Evolutionary conservation across 2,888 invertebrate species (phyloP), one percentile per base, ranked within the genome.

Genomic region (Archips xylosteana): DNA sequence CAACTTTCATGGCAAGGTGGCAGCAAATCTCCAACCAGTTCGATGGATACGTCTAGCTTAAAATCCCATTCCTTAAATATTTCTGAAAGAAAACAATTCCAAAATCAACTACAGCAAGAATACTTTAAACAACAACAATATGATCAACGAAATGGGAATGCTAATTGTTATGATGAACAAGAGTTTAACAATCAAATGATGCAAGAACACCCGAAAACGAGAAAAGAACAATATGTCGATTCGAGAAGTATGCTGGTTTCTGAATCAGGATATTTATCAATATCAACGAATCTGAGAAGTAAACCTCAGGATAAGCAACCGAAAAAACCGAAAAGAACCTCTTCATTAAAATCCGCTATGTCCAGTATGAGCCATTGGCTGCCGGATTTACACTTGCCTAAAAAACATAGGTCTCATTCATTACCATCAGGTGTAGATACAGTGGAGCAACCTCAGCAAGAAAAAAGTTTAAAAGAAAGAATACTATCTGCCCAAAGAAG

Each of bases 351-450:
- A 89, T 96, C 96, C 61, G 97, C 97, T 0, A 97, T 97, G 96
- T 97, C 95, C 82, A 97, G 97, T 0, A 96, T 97, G 83, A 97
- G 96, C 82, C 96, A 96, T 77, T 97, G 98, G 96, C 88, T 98
- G 70, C 98, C 98, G 0, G 98, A 97, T 86, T 91, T 97, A 75
- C 97, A 97, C 87, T 92, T 98, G 68, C 95, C 96, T 23, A 97
- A 97, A 85, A 95, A 97, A 80, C 96, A 96, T 87, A 95, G 98
- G 80, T 98, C 98, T 6, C 97, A 97, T 84, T 98, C 98, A 0
- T 90, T 98, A 69, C 98, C 98, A 0, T 96, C 96, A 23, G 97
- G 96, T 10, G 96, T 96, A 13, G 95, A 96, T 82, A 93, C 95
- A 90, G 86, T 88, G 88, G 85, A 96, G 87, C 86, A 89, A 84